A percentile compares a stretch with the other conserved stretches of the same genome.
These are phyloP conservation scores for Cydia strobilella DNA, from an alignment of 1,140 invertebrate genomes.

Conservation along the genomic window DNA sequence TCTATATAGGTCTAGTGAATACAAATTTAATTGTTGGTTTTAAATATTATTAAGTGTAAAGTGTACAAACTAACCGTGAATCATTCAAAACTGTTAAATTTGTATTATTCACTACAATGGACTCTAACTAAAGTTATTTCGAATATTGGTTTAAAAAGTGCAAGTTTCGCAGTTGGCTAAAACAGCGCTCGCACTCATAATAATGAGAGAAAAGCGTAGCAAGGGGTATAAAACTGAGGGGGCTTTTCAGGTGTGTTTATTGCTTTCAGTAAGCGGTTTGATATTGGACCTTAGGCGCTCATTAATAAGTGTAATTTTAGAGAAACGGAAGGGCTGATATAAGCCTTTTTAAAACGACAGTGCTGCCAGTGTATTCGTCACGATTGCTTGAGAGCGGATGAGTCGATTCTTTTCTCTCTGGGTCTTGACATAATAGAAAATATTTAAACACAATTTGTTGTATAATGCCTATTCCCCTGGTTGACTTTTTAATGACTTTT, in stretches of 20 bases:
- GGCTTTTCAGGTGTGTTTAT: conserved; percentile 10
- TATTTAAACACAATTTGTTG: too few relatives aligned
- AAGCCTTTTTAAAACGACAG: too few relatives aligned
- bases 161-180: not conserved
- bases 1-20: too few relatives aligned
- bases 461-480: too few relatives aligned
- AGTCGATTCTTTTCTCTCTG: too few relatives aligned
- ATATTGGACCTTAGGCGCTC: not conserved
- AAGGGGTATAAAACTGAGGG: not conserved
- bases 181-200: not conserved
- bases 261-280: not conserved
- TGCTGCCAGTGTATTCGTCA: not conserved
- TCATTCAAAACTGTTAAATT: not conserved
- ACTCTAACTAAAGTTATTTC: not conserved
- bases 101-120: too few relatives aligned
- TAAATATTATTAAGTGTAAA: too few relatives aligned
- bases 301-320: not conserved
- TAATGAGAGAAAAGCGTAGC: not conserved
- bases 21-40: too few relatives aligned
- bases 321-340: not conserved
- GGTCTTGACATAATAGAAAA: too few relatives aligned
- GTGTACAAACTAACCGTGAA: too few relatives aligned
- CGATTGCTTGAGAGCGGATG: not conserved
- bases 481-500: too few relatives aligned
- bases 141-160: not conserved